Evolutionary conservation across 2,888 invertebrate genomes (phyloP).

Genomic region (Venustoraphidia nigricollis): DNA sequence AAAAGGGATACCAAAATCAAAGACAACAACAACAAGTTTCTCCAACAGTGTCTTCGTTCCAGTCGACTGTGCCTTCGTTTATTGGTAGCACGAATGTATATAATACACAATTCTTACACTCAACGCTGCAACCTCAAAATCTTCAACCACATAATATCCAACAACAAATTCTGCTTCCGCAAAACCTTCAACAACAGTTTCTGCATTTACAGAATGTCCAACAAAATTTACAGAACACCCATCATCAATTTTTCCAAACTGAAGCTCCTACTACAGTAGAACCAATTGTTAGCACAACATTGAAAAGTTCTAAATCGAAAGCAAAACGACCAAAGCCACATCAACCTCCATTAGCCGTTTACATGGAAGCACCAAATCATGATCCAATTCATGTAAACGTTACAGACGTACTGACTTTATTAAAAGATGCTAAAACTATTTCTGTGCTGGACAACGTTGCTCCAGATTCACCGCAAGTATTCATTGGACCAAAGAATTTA

Average conservation of each 20-base stretch:
- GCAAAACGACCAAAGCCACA: constrained; percentile 55
- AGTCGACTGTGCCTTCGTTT: neutral
- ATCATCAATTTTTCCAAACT: constrained; percentile 13
- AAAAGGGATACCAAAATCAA: constrained; percentile 7
- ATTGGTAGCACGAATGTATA: constrained; percentile 2
- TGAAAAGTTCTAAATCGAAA: constrained; percentile 10
- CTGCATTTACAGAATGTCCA: constrained; percentile 14
- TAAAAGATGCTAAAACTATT: constrained; percentile 57
- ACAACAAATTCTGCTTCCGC: constrained; percentile 7
- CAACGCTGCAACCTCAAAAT: constrained; percentile 7
- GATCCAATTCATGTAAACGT: constrained; percentile 37
- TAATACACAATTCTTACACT: constrained; percentile 12
- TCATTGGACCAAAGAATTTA: constrained; percentile 66
- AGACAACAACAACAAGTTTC: too few species aligned
- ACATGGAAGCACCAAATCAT: constrained; percentile 37
- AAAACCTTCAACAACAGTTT: constrained; percentile 8
- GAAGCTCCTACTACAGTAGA: constrained; percentile 28
- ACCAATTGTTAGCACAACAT: constrained; percentile 20
- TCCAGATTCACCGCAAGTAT: constrained; percentile 56
- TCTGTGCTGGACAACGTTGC: constrained; percentile 61
- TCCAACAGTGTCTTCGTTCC: neutral
- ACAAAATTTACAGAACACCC: constrained; percentile 20
- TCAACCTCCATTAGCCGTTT: constrained; percentile 73
- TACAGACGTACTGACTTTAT: constrained; percentile 49
- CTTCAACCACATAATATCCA: constrained; percentile 4